Evolutionary conservation across 2,113 vertebrate species (phyloP), one percentile per base, ranked within the genome.

Genomic region (Labrus mixtus): DNA sequence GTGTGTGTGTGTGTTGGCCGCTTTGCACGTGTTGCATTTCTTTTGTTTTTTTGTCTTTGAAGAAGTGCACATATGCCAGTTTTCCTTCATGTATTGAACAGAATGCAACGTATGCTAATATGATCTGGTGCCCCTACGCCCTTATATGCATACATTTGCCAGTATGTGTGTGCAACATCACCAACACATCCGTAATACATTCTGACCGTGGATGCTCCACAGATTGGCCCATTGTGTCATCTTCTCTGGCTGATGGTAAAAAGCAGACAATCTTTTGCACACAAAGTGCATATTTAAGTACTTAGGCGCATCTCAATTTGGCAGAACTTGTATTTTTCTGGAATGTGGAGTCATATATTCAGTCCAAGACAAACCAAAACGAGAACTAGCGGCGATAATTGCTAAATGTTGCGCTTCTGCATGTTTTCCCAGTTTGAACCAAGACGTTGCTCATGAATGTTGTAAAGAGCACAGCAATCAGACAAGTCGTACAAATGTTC

Each of bases 211-310:
- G 87, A 90, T 5, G 79, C 54, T 88, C 64, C 23, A 8, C 90
- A 92, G 87, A 89, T 58, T 36, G 54, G 61, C 63, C 53, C 12
- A 0, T 9, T 1, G 71, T 83, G 90, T 92, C 89, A 79, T 84
- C 75, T 77, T 73, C 72, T 46, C 37, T 84, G 71, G 81, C 50
- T 33, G 65, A 7, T 88, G 82, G 63, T 80, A 69, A 61, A 88
- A 90, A 85, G 45, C 90, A 91, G 90, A 83, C 55, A 8, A 12
- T 48, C 23, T 56, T 68, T 79, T 8, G 36, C 87, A 74, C 88
- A 86, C n/a, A 0, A 81, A 17, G 36, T 1, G 66, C 56, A 45
- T 1, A 43, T 75, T 59, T 41, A 77, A 64, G 45, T 39, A 63
- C 25, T 43, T 17, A 65, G 74, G 69, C 37, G 22, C 45, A 1